Base-by-base conservation (phyloP, 2,113 vertebrate genomes). In the Pantherophis guttatus region DNA sequence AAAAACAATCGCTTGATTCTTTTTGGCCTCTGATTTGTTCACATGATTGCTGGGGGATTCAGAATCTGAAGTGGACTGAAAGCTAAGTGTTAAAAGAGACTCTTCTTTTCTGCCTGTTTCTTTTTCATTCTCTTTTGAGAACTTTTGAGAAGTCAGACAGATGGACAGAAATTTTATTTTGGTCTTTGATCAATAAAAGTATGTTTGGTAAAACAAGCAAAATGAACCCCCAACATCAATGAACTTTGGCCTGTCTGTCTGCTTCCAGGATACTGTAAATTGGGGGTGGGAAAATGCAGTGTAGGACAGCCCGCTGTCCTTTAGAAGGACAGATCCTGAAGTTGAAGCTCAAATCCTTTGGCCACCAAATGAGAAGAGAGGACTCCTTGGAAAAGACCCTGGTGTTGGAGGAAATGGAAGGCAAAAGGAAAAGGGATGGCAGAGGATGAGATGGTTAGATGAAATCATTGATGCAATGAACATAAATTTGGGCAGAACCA, bases 1-100 rank as follows among this genome's bases (percentile, higher is more conserved):
- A 48, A 54, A 89, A 89, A 85, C 62, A 89, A 92, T 15, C 6
- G 62, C 92, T 81, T 81, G 62, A 62, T 92, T 87, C 91, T 24
- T 21, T 62, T 62, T 58, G 59, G 57, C 91, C 91, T 86, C 39
- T 87, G 57, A 81, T 81, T n/a, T 89, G 53, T 92, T 89, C 57
- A 89, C 13, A 57, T n/a, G 87, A 21, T 21, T 6, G 3, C 5
- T 44, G 52, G 55, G 33, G 6, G 62, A 57, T 15, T 92, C 52
- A 23, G 55, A 75, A 75, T 15, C 81, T 53, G 26, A 92, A 87
- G 29, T 24, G 10, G 33, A 39, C 50, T 15, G 86, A 17, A 33
- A 65, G 50, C 19, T 33, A 29, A 65, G 52, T 39, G 26, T 44
- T 29, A 81, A 88, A 89, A n/a, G 81, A 15, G 2, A 11, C 26